Percentiles rank a stretch among this genome's conserved stretches.
phyloP scores from a whole-genome alignment of 2,113 vertebrate species.

The Uropsilus gracilis region DNA sequence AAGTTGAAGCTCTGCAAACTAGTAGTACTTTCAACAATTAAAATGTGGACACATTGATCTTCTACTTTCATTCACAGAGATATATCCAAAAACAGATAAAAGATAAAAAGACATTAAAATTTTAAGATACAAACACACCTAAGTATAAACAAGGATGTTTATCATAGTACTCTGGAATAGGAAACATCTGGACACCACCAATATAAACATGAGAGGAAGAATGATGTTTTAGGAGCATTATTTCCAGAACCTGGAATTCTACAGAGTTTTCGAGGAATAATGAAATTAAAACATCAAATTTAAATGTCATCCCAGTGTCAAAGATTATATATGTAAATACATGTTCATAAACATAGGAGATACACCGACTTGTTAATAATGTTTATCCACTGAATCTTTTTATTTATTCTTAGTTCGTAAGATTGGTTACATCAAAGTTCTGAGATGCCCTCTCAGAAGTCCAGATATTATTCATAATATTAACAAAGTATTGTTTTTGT shows the following conservation, averaged over 20 bases:
- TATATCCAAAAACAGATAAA: background rate
- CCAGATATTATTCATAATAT: background rate
- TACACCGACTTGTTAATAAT: background rate
- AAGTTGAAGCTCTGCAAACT: background rate
- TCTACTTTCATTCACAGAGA: background rate
- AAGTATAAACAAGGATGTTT: background rate
- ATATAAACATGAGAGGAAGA: background rate
- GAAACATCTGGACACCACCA: conserved; percentile 11
- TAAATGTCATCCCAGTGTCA: background rate
- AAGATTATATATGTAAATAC: background rate
- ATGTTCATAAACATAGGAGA: background rate
- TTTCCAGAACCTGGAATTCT: background rate
- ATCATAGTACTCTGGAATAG: background rate
- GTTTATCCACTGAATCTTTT: background rate
- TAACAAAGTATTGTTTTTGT: background rate
- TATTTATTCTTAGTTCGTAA: background rate
- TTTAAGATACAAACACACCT: background rate
- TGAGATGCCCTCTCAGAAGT: background rate
- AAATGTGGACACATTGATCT: background rate
- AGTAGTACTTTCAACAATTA: background rate
- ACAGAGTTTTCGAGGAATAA: background rate
- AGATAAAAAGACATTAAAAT: background rate
- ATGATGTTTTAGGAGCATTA: background rate
- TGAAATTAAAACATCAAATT: background rate
- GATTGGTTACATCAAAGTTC: background rate